Base-by-base conservation (phyloP, 53 echinoderm and acorn worm species). In the Antedon mediterranea region DNA sequence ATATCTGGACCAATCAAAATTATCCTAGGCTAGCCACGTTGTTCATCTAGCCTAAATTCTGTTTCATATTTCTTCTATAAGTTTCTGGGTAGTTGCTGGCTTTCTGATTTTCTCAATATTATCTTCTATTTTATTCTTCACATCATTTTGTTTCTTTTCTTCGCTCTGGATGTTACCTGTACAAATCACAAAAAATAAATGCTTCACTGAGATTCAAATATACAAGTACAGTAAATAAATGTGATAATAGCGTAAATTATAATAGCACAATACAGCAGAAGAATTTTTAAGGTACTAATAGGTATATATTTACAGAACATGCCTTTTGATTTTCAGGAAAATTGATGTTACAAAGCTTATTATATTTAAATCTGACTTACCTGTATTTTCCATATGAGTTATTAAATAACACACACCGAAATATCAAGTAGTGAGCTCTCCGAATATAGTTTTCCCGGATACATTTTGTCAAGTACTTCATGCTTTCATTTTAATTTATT, bases 31-130 rank as follows among this genome's bases (percentile, higher is more conserved):
- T n/a, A n/a, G n/a, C n/a, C n/a, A n/a, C n/a, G n/a, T 37, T 37
- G 37, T 37, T 37, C 37, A 4, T 11, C 37, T 37, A 23, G 6
- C 4, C 20, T 30, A 28, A 28, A 73, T 31, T 3, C 6, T 42
- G 70, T 78, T 77, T 77, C 32, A 72, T 20, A 81, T 72, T 79
- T 86, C 87, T 78, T 86, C 82, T 9, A 86, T 86, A 0, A 87
- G 79, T 79, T 32, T 79, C 44, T 76, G 33, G 32, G 34, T 74
- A 20, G 82, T 75, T 42, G 78, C 79, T 3, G 82, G 33, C 26
- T 78, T 79, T 37, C 79, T 82, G 0, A 32, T 75, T 72, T 77
- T 83, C 0, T 83, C 80, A 79, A 83, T 79, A 20, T 79, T 20
- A 3, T 74, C 79, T 75, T 87, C 83, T 15, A 87, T 30, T 71